Conservation (phyloP, 2,113 vertebrate genomes). For the Holacanthus passer region DNA sequence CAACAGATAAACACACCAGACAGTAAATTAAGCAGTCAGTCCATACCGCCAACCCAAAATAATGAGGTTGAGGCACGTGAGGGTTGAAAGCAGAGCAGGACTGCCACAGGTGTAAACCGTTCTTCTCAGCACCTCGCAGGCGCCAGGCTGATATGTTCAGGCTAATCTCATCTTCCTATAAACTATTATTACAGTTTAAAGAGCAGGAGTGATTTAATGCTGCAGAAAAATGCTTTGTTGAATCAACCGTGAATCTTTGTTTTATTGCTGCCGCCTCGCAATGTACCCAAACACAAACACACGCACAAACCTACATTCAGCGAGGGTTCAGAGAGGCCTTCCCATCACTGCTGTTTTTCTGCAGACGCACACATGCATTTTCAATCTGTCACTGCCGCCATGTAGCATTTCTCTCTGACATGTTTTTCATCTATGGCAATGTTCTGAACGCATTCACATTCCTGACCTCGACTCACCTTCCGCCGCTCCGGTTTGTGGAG, state of each 20-base stretch:
- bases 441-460: slow-evolving; percentile 14
- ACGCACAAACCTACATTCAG: neutral
- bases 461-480: neutral
- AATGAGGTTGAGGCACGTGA: slow-evolving; percentile 6
- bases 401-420: neutral
- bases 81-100: slow-evolving; percentile 2
- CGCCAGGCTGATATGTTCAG: slow-evolving; percentile 44
- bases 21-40: slow-evolving; percentile 11
- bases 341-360: neutral
- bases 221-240: slow-evolving; percentile 29
- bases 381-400: neutral
- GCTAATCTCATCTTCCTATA: slow-evolving; percentile 39
- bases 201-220: slow-evolving; percentile 38
- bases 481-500: neutral
- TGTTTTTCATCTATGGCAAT: neutral
- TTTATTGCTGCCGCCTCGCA: neutral
- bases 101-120: slow-evolving; percentile 44
- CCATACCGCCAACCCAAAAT: slow-evolving; percentile 5
- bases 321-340: neutral
- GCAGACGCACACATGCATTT: neutral
- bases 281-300: slow-evolving; percentile 18
- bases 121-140: slow-evolving; percentile 30
- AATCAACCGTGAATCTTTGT: slow-evolving; percentile 26
- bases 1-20: slow-evolving; percentile 29
- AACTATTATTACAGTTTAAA: slow-evolving; percentile 64